Evolutionary conservation across 2,113 vertebrate genomes (phyloP).

Genomic region (Neotragus pygmaeus): DNA sequence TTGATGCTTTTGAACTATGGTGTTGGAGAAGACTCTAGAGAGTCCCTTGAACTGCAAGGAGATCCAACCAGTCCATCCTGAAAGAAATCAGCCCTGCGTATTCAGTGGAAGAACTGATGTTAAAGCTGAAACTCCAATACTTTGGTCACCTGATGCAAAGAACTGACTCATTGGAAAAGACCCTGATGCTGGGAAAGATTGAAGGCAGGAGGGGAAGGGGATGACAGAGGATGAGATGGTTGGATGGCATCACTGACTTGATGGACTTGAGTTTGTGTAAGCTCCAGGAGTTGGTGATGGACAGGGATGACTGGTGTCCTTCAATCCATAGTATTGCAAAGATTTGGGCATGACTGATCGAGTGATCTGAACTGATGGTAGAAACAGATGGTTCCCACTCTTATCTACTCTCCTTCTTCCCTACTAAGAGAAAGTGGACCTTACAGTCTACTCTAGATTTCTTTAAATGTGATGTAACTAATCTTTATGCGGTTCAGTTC

Average conservation of each 20-base stretch:
- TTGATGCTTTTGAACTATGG: neutral
- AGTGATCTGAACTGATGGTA: neutral
- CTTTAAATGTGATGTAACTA: slow-evolving; percentile 4
- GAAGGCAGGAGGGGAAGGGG: neutral
- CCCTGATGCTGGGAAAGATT: neutral
- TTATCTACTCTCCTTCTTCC: neutral
- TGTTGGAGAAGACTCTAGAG: neutral
- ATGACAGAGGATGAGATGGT: neutral
- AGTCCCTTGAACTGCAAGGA: neutral
- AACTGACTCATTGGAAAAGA: neutral
- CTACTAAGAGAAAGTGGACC: neutral
- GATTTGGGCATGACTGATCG: neutral
- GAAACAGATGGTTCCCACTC: neutral
- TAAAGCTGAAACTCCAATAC: neutral
- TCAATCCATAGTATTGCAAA: neutral
- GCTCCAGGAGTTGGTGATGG: neutral
- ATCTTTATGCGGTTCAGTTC: neutral
- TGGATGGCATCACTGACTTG: neutral
- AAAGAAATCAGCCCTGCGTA: neutral
- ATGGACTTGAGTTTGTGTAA: neutral
- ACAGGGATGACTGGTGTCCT: neutral
- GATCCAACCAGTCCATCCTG: neutral
- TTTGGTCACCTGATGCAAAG: neutral
- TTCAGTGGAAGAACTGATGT: neutral
- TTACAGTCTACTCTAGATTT: neutral